Evolutionary conservation across 2,888 invertebrate genomes (phyloP).

Genomic region (Callyntrura guangdongensis): DNA sequence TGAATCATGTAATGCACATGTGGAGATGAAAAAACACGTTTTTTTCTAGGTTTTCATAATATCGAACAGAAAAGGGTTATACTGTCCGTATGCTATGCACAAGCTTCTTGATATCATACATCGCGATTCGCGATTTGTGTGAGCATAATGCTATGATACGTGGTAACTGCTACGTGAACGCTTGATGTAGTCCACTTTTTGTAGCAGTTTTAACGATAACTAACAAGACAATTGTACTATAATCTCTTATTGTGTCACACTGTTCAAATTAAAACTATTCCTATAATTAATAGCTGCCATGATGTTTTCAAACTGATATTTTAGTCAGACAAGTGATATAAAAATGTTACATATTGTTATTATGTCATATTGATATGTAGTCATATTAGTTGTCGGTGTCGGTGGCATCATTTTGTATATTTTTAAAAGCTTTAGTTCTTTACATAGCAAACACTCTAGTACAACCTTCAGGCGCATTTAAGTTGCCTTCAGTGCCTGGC

Average conservation of each 20-base stretch:
- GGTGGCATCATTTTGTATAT: background rate
- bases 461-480: background rate
- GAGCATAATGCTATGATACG: background rate
- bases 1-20: too few species aligned
- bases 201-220: background rate
- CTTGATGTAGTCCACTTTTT: background rate
- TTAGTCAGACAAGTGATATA: background rate
- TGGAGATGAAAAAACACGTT: constrained; percentile 42
- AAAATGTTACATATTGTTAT: background rate
- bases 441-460: background rate
- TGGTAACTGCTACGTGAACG: too few species aligned
- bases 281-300: too few species aligned
- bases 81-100: background rate
- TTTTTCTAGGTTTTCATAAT: constrained; percentile 42
- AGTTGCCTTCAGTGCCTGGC: background rate
- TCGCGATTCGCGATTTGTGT: too few species aligned
- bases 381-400: background rate
- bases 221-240: too few species aligned
- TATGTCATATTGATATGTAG: too few species aligned
- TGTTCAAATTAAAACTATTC: background rate
- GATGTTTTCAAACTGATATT: too few species aligned
- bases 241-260: constrained; percentile 14
- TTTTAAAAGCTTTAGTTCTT: background rate
- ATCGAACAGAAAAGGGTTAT: constrained; percentile 17
- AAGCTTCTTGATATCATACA: too few species aligned